Evolutionary conservation across 2,888 invertebrate species (phyloP).

Genomic region (Pedicia rivosa): DNA sequence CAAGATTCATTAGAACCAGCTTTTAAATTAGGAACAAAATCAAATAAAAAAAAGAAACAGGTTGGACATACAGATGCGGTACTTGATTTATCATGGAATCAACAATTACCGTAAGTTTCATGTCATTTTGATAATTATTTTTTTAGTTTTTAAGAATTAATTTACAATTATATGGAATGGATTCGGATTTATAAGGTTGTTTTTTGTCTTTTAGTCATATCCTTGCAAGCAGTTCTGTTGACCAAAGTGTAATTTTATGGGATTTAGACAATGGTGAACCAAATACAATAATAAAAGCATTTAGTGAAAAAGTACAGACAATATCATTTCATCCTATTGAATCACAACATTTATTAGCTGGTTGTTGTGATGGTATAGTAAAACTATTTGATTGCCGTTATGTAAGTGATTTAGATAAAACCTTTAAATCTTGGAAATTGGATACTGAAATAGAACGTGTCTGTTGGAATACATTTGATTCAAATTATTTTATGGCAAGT

Average conservation of each 20-base stretch:
- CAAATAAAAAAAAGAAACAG: slow-evolving; percentile 53
- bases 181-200: neutral
- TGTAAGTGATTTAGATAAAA: slow-evolving; percentile 36
- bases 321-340: slow-evolving; percentile 73
- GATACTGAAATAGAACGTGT: slow-evolving; percentile 70
- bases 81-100: slow-evolving; percentile 83
- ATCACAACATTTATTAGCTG: slow-evolving; percentile 65
- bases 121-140: neutral
- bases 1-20: slow-evolving; percentile 83
- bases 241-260: slow-evolving; percentile 77
- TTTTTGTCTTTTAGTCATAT: slow-evolving; percentile 47
- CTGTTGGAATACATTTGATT: slow-evolving; percentile 66
- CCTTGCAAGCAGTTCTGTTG: slow-evolving; percentile 86
- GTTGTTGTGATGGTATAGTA: slow-evolving; percentile 66
- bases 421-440: slow-evolving; percentile 46
- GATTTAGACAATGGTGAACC: slow-evolving; percentile 70
- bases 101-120: slow-evolving; percentile 42
- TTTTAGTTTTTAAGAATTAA: slow-evolving; percentile 5
- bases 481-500: slow-evolving; percentile 51
- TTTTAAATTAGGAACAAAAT: slow-evolving; percentile 59
- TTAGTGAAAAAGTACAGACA: slow-evolving; percentile 71
- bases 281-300: slow-evolving; percentile 55
- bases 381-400: slow-evolving; percentile 72
- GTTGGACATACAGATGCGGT: slow-evolving; percentile 83
- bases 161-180: no score